phyloP scores from a whole-genome alignment of 2,113 vertebrate species.

The Xenopus borealis region DNA sequence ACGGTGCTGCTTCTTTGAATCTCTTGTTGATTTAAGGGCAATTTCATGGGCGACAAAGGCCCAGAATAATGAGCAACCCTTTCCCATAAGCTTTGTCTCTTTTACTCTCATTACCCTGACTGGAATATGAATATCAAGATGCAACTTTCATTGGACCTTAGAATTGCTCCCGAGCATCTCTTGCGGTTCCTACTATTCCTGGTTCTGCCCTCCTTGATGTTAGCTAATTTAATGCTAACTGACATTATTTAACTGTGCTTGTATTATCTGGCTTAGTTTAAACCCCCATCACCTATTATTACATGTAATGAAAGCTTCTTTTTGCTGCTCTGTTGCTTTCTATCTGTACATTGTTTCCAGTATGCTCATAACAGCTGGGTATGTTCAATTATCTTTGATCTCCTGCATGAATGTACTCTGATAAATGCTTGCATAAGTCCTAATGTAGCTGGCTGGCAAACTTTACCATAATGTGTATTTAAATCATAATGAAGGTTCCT shows the following conservation, averaged over 20 bases:
- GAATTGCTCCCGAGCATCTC: not conserved
- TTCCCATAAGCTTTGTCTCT: not conserved
- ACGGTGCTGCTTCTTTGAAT: too few relatives aligned
- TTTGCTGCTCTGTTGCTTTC: conserved; percentile 26
- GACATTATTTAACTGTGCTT: conserved; percentile 10
- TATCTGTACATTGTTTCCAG: conserved; percentile 32
- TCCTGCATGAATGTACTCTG: conserved; percentile 22
- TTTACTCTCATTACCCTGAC: not conserved
- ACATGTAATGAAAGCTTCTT: conserved; percentile 3
- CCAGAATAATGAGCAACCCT: not conserved
- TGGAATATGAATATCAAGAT: not conserved
- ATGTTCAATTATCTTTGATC: conserved; percentile 31
- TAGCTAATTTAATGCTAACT: not conserved
- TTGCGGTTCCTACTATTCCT: not conserved
- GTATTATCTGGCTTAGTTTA: conserved; percentile 19
- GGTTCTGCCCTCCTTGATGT: too few relatives aligned
- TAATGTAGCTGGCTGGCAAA: not conserved
- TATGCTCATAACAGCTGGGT: conserved; percentile 27
- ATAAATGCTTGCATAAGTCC: conserved; percentile 33
- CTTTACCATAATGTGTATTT: too few relatives aligned
- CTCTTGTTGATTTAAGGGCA: not conserved
- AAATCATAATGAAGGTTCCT: too few relatives aligned
- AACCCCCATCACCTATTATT: conserved; percentile 8
- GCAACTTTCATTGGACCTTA: not conserved
- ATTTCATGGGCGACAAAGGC: not conserved